A percentile compares a stretch with the other conserved stretches of the same genome.
These are phyloP conservation scores for Hylaeus anthracinus DNA, from an alignment of 1,140 invertebrate species.

Conservation along the genomic window DNA sequence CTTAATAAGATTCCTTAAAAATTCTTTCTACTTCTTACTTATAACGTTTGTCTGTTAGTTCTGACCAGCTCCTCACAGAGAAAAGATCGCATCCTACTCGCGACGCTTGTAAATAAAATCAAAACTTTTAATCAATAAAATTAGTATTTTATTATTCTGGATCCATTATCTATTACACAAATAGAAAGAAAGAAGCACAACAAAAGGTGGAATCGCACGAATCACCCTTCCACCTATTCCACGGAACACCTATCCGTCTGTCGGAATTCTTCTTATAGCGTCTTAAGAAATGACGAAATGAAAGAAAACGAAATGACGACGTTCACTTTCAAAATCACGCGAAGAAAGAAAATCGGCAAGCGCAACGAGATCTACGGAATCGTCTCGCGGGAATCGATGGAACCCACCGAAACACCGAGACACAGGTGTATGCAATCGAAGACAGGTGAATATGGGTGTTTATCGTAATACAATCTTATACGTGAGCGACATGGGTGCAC, in stretches of 20 bases:
- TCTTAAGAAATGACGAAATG: neutral
- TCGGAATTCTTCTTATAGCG: neutral
- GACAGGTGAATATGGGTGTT: conserved; percentile 40
- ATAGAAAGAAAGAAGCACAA: neutral
- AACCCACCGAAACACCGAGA: neutral
- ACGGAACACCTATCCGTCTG: neutral
- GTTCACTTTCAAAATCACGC: conserved; percentile 14
- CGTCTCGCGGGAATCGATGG: neutral
- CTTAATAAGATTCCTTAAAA: no score
- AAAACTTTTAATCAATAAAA: no score
- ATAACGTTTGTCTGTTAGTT: no score
- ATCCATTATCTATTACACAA: no score
- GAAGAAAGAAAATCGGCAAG: neutral
- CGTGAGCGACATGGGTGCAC: conserved; percentile 46
- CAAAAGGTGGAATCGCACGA: neutral
- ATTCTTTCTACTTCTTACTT: no score
- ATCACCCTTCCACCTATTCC: neutral
- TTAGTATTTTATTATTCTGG: no score
- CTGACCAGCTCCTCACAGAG: no score
- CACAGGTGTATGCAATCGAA: conserved; percentile 19
- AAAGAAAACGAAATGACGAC: conserved; percentile 3
- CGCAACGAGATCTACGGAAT: neutral
- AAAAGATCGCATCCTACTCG: no score
- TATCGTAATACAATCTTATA: conserved; percentile 49
- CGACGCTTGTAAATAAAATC: no score